These are phyloP conservation scores for Bergia sp. DNA, from an alignment of 92 coral and sea anemone species.

Conservation along the genomic window DNA sequence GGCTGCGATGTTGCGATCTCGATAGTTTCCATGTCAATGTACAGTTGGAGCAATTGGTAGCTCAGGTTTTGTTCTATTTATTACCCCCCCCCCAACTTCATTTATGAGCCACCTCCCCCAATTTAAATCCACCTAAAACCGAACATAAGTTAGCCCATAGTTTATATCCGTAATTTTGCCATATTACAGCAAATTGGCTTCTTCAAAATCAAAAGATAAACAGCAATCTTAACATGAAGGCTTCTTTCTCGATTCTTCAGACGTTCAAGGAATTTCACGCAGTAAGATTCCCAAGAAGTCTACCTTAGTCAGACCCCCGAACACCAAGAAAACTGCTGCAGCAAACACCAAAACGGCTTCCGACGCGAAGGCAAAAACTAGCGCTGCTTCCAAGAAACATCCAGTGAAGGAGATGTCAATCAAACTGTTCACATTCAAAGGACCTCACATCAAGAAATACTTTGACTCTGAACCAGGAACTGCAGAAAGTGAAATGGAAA, in stretches of 20 bases:
- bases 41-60: too few species aligned
- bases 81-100: too few species aligned
- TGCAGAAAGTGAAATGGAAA: constrained; percentile 82
- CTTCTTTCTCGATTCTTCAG: background rate
- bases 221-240: background rate
- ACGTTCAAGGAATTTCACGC: constrained; percentile 6
- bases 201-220: too few species aligned
- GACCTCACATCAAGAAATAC: constrained; percentile 63
- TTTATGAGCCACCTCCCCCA: too few species aligned
- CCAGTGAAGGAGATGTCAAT: constrained; percentile 25
- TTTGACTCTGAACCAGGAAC: constrained; percentile 75
- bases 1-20: background rate
- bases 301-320: background rate
- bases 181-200: background rate
- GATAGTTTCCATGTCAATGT: too few species aligned
- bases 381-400: constrained; percentile 13
- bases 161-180: background rate
- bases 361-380: background rate
- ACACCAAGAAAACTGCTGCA: background rate
- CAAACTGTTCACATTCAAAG: constrained; percentile 38
- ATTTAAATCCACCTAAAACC: too few species aligned
- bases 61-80: too few species aligned
- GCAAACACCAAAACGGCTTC: background rate
- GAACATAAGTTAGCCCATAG: too few species aligned
- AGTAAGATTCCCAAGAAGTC: constrained; percentile 29